These are phyloP conservation scores for Pycnonotus jocosus DNA, from an alignment of 2,113 vertebrate species.

Conservation along the genomic window DNA sequence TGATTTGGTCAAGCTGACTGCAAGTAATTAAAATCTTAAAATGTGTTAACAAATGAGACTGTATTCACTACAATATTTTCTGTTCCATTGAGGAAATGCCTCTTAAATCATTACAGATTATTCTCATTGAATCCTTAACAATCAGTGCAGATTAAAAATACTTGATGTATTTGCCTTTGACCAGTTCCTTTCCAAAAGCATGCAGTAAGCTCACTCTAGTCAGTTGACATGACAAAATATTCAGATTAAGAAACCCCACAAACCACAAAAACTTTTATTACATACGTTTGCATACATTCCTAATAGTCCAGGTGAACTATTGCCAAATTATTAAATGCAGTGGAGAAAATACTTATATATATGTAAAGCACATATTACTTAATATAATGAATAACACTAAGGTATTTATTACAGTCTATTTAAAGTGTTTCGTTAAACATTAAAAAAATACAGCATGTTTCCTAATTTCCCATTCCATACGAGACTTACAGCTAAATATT, in stretches of 20 bases:
- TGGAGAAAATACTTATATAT: not conserved
- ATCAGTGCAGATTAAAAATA: not conserved
- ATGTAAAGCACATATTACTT: not conserved
- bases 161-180: not conserved
- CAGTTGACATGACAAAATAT: not conserved
- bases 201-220: not conserved
- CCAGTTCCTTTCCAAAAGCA: not conserved
- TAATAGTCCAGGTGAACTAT: not conserved
- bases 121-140: not conserved
- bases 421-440: not conserved
- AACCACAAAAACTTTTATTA: not conserved
- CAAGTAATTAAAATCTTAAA: not conserved
- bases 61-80: not conserved
- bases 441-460: not conserved
- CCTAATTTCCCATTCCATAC: not conserved
- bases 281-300: fast-evolving
- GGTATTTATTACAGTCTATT: not conserved
- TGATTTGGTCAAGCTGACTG: not conserved
- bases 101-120: not conserved
- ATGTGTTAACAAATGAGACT: not conserved
- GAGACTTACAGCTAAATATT: not conserved
- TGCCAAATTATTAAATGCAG: not conserved
- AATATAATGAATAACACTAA: not conserved
- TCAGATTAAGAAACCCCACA: not conserved
- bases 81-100: not conserved